Evolutionary conservation across 1,140 invertebrate species (phyloP).

Genomic region (Ceratina calcarata): DNA sequence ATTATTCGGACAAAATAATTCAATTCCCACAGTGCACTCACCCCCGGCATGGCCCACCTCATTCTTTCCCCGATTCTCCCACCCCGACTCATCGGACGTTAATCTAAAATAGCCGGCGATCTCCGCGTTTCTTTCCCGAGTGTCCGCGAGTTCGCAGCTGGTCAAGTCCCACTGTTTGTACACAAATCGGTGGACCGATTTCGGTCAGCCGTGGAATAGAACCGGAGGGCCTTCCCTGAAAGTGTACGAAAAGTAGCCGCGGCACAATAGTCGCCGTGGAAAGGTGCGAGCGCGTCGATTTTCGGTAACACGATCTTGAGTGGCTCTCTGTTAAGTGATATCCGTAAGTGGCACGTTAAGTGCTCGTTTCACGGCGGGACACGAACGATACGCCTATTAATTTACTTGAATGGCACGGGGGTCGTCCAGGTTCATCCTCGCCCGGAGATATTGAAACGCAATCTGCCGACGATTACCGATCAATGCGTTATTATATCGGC

Average conservation of each 20-base stretch:
- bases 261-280: conserved; percentile 45
- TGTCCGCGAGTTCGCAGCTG: neutral
- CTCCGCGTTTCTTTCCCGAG: no score
- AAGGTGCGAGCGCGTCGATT: conserved; percentile 74
- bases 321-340: conserved; percentile 78
- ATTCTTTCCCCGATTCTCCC: conserved; percentile 52
- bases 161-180: conserved; percentile 5
- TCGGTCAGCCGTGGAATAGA: neutral
- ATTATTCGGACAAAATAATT: conserved; percentile 75
- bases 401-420: conserved; percentile 68
- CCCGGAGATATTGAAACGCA: conserved; percentile 36
- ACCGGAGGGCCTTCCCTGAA: neutral
- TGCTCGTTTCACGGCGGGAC: conserved; percentile 77
- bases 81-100: conserved; percentile 50
- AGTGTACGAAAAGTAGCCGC: neutral
- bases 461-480: conserved; percentile 22
- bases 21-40: conserved; percentile 68
- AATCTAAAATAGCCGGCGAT: neutral
- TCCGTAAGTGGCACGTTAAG: conserved; percentile 76
- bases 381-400: conserved; percentile 77
- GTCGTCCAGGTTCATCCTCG: conserved; percentile 43
- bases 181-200: conserved; percentile 1
- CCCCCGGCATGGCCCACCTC: conserved; percentile 46
- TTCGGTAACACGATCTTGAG: conserved; percentile 80
- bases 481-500: conserved; percentile 20